Evolutionary conservation across 2,797 vertebrate genomes (phyloP), one percentile per base, ranked within the genome.

Genomic region (Bufotes viridis): DNA sequence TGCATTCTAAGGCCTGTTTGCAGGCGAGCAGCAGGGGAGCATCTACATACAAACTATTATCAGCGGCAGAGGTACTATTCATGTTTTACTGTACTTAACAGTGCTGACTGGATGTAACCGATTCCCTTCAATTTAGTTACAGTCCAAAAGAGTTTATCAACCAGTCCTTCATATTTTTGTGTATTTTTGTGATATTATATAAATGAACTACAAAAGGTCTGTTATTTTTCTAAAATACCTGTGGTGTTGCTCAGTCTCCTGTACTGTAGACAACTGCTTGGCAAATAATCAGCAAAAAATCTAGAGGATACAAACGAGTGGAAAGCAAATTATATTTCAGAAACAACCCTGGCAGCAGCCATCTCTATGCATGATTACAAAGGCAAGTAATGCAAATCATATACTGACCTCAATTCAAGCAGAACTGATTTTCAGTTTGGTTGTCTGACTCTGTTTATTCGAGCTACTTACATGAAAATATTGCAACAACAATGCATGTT

Each of bases 381-480:
- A 89, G 84, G 84, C 84, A 89, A 89, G 81, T 89, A 87, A 89
- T 89, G 88, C 88, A 89, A 89, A 89, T 87, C 70, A 89, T 89
- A 89, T 89, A 89, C 88, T 89, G 88, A 89, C 85, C 84, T 89
- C 84, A 86, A 79, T 83, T 89, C 84, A 89, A 89, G 88, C 88
- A 82, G 84, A 89, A 89, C 88, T 89, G 88, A 89, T 87, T 89
- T 79, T 80, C 74, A 86, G 84, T 87, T 87, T 89, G 88, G 84
- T 89, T 89, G 88, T 89, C 88, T 86, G 55, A 86, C 81, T 89
- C 88, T 89, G 85, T 89, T 89, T 89, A 87, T 87, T 89, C 79
- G 80, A 89, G 85, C 81, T 89, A 83, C 84, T 89, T 89, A 89
- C 88, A 89, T 87, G 85, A 83, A 86, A 86, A 87, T 83, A 87